phyloP scores from a whole-genome alignment of 2,888 invertebrate species.

The Cheiracanthium punctorium region DNA sequence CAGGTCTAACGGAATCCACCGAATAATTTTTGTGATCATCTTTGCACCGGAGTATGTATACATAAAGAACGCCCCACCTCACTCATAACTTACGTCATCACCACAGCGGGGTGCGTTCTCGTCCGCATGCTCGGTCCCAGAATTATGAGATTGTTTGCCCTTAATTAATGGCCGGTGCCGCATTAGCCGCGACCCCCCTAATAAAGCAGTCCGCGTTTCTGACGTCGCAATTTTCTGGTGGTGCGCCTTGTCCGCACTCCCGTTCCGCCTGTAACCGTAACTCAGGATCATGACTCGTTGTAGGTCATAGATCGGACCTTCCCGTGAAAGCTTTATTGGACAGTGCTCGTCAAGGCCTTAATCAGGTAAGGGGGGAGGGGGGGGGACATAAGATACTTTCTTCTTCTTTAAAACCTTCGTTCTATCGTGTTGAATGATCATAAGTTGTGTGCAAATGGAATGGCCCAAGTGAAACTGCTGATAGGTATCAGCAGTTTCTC shows the following conservation, averaged over 20 bases:
- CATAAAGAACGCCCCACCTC: neutral
- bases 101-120: neutral
- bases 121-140: neutral
- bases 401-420: no score
- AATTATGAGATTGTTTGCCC: slow-evolving; percentile 50
- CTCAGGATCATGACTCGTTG: slow-evolving; percentile 41
- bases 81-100: neutral
- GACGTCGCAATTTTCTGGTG: neutral
- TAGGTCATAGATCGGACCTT: slow-evolving; percentile 4
- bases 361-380: slow-evolving; percentile 9
- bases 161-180: slow-evolving; percentile 49
- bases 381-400: no score
- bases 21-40: no score
- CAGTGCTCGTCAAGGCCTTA: slow-evolving; percentile 10
- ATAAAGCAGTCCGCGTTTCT: slow-evolving; percentile 45
- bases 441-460: no score
- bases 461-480: neutral
- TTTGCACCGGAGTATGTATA: no score
- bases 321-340: slow-evolving; percentile 56
- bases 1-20: no score
- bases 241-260: slow-evolving; percentile 34
- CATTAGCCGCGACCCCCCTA: slow-evolving; percentile 41
- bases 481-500: neutral
- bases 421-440: no score
- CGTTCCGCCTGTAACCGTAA: slow-evolving; percentile 17